Base-by-base conservation (phyloP, 2,888 invertebrate genomes). In the Thymelicus sylvestris region DNA sequence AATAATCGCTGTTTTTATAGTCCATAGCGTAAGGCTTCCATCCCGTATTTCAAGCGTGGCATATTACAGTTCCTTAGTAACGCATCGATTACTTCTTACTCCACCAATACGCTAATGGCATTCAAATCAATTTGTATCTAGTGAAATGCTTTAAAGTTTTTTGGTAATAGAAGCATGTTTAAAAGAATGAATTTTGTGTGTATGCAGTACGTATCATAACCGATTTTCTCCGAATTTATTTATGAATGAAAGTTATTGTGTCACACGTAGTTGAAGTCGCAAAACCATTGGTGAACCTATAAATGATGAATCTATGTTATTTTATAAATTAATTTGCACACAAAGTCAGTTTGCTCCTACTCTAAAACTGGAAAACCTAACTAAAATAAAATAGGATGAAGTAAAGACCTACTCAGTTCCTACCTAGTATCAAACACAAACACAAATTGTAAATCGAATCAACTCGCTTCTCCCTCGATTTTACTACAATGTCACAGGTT, bases 21-120 rank as follows among this genome's bases (percentile, higher is more conserved):
- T 79, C 67, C 66, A 68, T 39, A 69, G 71, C 77, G 79, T 81
- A 77, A 78, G 78, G 79, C 79, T 80, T 80, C 77, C 76, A 79
- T 78, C 81, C 81, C 79, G 82, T 82, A 80, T 83, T 83, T 81
- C 73, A 79, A 73, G 66, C 70, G 64, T 68, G 62, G 75, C 76
- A 72, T 72, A 72, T 72, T 71, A 74, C 78, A 77, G 72, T 75
- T 71, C 77, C 80, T 78, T 81, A 79, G 81, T 80, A 80, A 85
- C 82, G 77, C 81, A 83, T 86, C 83, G 82, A 83, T 86, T 82
- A 81, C 78, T 24, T 12, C 78, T 24, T 12, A 19, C 19, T 24
- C 24, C 19, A 19, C 50, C 50, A 7, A 52, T 19, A 52, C 52
- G 24, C 8, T 52, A 24, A 52, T 52, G 52, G 52, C n/a, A 55